phyloP scores from a whole-genome alignment of 2,797 vertebrate species.

The Triplophysa bombifrons region DNA sequence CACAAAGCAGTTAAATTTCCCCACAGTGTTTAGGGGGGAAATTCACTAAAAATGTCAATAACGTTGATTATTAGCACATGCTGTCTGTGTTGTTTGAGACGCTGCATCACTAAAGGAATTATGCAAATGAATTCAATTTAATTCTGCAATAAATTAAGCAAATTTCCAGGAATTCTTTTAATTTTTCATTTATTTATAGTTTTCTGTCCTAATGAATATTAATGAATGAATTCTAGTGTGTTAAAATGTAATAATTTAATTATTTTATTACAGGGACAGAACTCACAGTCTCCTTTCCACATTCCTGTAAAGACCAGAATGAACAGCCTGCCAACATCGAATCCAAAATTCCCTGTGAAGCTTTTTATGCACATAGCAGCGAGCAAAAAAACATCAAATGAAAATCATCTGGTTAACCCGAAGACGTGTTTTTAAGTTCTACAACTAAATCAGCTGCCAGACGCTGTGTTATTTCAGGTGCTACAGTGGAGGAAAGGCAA shows the following conservation, averaged over 20 bases:
- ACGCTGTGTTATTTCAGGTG: slow-evolving; percentile 56
- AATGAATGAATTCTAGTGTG: slow-evolving; percentile 65
- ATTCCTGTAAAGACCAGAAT: neutral
- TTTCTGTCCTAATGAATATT: slow-evolving; percentile 51
- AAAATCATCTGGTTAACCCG: slow-evolving; percentile 17
- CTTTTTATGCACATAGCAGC: slow-evolving; percentile 5
- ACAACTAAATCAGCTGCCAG: slow-evolving; percentile 30
- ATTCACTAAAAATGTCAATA: neutral
- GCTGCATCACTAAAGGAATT: neutral
- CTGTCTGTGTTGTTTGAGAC: neutral
- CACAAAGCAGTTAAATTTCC: neutral
- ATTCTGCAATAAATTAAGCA: neutral
- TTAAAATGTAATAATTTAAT: slow-evolving; percentile 64
- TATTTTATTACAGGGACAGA: slow-evolving; percentile 59
- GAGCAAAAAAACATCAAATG: neutral
- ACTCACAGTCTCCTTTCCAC: neutral
- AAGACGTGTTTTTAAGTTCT: slow-evolving; percentile 14
- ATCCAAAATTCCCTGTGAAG: neutral
- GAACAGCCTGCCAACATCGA: slow-evolving; percentile 6
- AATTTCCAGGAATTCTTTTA: slow-evolving; percentile 49
- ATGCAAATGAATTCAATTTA: neutral
- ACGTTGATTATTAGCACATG: neutral
- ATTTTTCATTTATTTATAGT: slow-evolving; percentile 21
- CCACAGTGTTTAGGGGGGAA: neutral
- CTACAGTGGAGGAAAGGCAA: slow-evolving; percentile 9